A percentile compares a stretch with the other conserved stretches of the same genome.
phyloP scores from a whole-genome alignment of 1,140 invertebrate genomes.

The Drosophila kohkoa region DNA sequence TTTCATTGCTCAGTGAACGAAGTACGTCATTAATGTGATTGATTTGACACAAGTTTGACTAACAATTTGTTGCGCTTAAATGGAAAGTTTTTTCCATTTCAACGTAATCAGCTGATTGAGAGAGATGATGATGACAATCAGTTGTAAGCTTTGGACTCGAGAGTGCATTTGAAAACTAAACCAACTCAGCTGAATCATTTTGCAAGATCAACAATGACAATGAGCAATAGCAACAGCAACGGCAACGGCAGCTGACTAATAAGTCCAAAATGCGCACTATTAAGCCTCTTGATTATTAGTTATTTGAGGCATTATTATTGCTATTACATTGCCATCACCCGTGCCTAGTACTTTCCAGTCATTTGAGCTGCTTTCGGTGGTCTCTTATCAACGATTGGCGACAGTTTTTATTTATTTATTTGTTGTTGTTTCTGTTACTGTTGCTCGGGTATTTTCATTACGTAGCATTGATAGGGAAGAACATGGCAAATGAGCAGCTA shows the following conservation, averaged over 20 bases:
- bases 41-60: background rate
- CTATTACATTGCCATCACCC: constrained; percentile 25
- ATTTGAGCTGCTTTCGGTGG: constrained; percentile 21
- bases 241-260: background rate
- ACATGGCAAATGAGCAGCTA: constrained; percentile 33
- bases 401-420: constrained; percentile 29
- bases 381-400: constrained; percentile 49
- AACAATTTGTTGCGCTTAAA: background rate
- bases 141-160: background rate
- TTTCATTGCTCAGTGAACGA: no score
- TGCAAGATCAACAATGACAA: no score
- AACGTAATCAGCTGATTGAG: background rate
- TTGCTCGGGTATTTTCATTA: constrained; percentile 40
- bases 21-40: no score
- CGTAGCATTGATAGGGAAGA: constrained; percentile 50
- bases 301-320: background rate
- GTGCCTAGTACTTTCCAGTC: constrained; percentile 1
- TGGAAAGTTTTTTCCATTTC: background rate
- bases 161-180: background rate
- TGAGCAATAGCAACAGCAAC: background rate
- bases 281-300: constrained; percentile 1
- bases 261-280: constrained; percentile 15
- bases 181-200: no score
- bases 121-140: background rate
- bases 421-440: background rate